Evolutionary conservation across 2,888 invertebrate genomes (phyloP).

Genomic region (Nomada fucata): DNA sequence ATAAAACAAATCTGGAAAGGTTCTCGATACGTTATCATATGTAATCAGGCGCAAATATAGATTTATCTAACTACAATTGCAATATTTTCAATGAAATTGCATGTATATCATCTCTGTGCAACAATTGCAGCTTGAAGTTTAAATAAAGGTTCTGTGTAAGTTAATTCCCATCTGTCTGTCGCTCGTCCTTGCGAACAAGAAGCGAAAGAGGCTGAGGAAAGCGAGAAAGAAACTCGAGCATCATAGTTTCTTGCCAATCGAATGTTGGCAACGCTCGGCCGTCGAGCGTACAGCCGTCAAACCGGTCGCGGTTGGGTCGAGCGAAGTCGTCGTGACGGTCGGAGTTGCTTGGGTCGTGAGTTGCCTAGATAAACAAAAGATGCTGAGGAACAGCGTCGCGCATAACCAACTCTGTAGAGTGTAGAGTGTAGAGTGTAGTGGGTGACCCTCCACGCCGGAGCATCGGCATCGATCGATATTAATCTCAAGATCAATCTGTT

Average conservation of each 20-base stretch:
- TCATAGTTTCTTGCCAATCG: slow-evolving; percentile 47
- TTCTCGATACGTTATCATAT: background rate
- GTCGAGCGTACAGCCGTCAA: slow-evolving; percentile 27
- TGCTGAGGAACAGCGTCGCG: slow-evolving; percentile 24
- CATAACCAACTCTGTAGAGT: background rate
- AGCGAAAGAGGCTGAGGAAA: background rate
- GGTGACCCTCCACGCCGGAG: background rate
- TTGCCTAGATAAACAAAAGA: slow-evolving; percentile 55
- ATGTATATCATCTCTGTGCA: too few species aligned
- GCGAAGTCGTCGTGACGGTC: slow-evolving; percentile 34
- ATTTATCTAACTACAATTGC: background rate
- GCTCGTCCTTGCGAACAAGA: background rate
- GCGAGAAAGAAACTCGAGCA: background rate
- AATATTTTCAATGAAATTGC: background rate
- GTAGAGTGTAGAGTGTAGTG: background rate
- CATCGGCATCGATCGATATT: slow-evolving; percentile 20
- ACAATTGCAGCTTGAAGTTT: background rate
- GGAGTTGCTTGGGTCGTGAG: slow-evolving; percentile 26
- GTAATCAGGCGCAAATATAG: background rate
- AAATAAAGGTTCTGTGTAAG: background rate
- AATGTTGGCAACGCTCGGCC: slow-evolving; percentile 54
- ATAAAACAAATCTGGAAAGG: background rate
- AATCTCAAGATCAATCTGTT: slow-evolving; percentile 28
- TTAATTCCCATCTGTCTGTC: background rate
- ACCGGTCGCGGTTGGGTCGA: slow-evolving; percentile 44